These are phyloP conservation scores for Melanotaenia pygmaea DNA, from an alignment of 2,797 vertebrate genomes.

Conservation along the genomic window DNA sequence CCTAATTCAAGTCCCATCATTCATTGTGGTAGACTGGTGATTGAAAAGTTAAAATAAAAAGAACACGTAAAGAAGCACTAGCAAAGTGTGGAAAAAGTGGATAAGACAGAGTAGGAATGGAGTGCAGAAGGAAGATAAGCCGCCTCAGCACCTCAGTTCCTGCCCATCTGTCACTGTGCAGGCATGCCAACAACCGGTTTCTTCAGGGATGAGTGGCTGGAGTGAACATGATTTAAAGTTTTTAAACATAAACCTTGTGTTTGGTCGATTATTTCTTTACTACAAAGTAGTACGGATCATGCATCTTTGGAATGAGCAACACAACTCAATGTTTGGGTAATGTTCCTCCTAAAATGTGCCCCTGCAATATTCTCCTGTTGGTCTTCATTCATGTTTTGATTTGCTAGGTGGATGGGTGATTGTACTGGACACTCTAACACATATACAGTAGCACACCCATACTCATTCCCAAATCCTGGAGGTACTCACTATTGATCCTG, in stretches of 20 bases:
- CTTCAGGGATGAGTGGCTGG: neutral
- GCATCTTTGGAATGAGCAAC: neutral
- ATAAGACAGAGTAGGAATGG: neutral
- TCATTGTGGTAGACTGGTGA: neutral
- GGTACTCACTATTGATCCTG: no score
- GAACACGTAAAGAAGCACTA: neutral
- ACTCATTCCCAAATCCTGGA: no score
- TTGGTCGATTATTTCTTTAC: neutral
- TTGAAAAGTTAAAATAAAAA: neutral
- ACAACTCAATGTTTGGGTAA: neutral
- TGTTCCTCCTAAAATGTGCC: no score
- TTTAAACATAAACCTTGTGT: constrained; percentile 2
- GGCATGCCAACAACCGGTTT: constrained; percentile 22
- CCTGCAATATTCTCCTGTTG: neutral
- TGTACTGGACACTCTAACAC: neutral
- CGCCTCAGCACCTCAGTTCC: neutral
- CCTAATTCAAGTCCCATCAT: neutral
- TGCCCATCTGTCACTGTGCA: constrained; percentile 39
- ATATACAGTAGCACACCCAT: no score
- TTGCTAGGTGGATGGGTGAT: neutral
- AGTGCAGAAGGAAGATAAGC: neutral
- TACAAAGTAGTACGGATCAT: no score
- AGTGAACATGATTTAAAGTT: neutral
- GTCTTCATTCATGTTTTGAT: no score
- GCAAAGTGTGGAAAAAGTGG: neutral